Percentiles rank a stretch among this genome's conserved stretches.
Conservation (phyloP, 2,888 invertebrate species). For the Lasiommata megera region DNA sequence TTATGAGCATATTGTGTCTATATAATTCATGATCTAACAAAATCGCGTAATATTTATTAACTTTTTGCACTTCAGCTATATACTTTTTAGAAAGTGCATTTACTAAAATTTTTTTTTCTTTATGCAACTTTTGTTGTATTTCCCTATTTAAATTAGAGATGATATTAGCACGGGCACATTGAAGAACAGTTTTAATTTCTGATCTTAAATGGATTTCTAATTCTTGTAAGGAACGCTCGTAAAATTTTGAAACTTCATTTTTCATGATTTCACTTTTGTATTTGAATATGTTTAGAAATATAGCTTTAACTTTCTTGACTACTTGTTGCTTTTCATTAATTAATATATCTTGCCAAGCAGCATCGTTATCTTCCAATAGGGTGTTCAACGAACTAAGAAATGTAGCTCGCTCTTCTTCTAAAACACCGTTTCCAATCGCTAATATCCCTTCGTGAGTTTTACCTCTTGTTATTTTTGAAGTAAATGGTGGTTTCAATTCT, state of each 20-base stretch:
- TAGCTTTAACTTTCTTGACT: constrained; percentile 46
- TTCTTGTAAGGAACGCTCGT: constrained; percentile 58
- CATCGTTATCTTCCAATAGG: constrained; percentile 56
- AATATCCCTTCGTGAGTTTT: constrained; percentile 68
- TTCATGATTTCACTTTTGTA: constrained; percentile 57
- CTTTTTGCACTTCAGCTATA: constrained; percentile 51
- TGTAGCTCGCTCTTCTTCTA: constrained; percentile 47
- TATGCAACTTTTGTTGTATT: constrained; percentile 52
- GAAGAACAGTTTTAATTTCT: constrained; percentile 51
- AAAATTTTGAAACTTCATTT: constrained; percentile 56
- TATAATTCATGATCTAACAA: constrained; percentile 55
- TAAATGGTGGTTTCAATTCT: constrained; percentile 65
- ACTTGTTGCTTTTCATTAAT: constrained; percentile 51
- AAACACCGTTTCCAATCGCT: constrained; percentile 55
- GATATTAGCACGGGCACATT: constrained; percentile 49
- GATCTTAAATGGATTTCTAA: constrained; percentile 55
- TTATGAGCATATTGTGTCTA: constrained; percentile 50
- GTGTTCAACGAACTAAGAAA: constrained; percentile 45
- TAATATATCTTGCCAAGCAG: constrained; percentile 59
- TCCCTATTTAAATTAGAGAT: constrained; percentile 55
- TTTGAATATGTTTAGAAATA: constrained; percentile 51
- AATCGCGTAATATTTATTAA: constrained; percentile 60
- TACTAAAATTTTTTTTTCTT: constrained; percentile 51
- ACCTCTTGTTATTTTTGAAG: constrained; percentile 68
- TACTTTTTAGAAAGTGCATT: constrained; percentile 47